Conservation (phyloP, 92 coral and sea anemone species). For the Siderastrea siderea region DNA sequence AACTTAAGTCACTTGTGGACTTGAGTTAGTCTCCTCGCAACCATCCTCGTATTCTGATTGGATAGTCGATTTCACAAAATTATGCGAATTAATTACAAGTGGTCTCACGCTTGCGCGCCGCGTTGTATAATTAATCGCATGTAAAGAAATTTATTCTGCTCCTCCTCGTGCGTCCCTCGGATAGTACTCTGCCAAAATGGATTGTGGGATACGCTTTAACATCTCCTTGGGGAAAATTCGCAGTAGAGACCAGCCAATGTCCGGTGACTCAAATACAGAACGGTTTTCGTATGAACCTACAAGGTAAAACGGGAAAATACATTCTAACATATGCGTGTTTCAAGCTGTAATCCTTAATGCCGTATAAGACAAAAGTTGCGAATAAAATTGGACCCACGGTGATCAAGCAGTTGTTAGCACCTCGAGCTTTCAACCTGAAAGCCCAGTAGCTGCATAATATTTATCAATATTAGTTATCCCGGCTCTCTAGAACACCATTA, state of each 20-base stretch:
- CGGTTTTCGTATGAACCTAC: conserved; percentile 97
- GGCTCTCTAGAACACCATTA: no score
- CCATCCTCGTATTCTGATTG: not conserved
- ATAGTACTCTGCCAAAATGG: conserved; percentile 90
- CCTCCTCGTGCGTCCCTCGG: conserved; percentile 89
- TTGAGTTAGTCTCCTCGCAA: not conserved
- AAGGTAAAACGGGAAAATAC: not conserved
- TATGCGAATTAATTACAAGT: not conserved
- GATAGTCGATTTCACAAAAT: not conserved
- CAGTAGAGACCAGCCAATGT: conserved; percentile 96
- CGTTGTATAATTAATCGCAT: not conserved
- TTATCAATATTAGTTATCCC: no score
- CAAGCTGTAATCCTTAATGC: no score
- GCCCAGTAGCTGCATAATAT: no score
- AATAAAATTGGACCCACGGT: no score
- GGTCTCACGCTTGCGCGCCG: not conserved
- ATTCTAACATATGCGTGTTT: not conserved
- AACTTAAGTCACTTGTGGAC: not conserved
- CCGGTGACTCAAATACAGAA: conserved; percentile 94
- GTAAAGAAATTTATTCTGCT: not conserved
- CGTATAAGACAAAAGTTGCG: no score
- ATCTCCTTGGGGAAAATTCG: conserved; percentile 99
- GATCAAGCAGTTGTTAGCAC: no score
- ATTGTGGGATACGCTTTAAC: conserved; percentile 97
- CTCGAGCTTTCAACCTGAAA: no score